Base-by-base conservation (phyloP, 2,888 invertebrate genomes). In the Leptopilina drosophilae region DNA sequence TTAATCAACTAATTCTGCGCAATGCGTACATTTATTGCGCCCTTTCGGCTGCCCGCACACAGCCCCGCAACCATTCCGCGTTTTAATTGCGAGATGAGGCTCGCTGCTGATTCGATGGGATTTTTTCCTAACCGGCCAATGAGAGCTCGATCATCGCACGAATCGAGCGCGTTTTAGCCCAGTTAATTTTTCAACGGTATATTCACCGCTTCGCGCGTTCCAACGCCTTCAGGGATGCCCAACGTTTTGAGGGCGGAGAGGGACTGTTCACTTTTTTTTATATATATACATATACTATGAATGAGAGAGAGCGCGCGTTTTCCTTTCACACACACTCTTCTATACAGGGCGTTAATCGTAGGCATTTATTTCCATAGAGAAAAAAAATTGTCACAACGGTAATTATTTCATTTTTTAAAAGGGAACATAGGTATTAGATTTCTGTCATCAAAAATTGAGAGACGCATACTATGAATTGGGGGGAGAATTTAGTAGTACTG, bases 81-180 rank as follows among this genome's bases (percentile, higher is more conserved):
- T 84, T 84, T 82, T 84, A 82, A 84, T 91, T 90, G 90, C 90
- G 89, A 90, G 88, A 88, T 89, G 84, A 84, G 82, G 86, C 88
- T 88, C 87, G 90, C 87, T 87, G 88, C 90, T 88, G 90, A 90
- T 91, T 90, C 90, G 89, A 89, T 89, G 88, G 88, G 89, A 90
- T 90, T 89, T 90, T 90, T 89, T 87, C 87, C 85, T 84, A 84
- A 85, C 87, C 85, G 89, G 88, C 90, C 90, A 90, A 90, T 90
- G 90, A 89, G 90, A 89, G 88, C 86, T 86, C 87, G 88, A 87
- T 86, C 83, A 83, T 83, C 82, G 81, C 81, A 81, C 83, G 81
- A 83, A 82, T 83, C 81, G 79, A 83, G 82, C 81, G 83, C 81
- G 81, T 82, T 83, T 83, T 79, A 82, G 82, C 80, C 81, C 78